These are phyloP conservation scores for Cassiopea andromeda DNA, from an alignment of 30 jellyfish, hydroid and myxozoan genomes.

Conservation along the genomic window DNA sequence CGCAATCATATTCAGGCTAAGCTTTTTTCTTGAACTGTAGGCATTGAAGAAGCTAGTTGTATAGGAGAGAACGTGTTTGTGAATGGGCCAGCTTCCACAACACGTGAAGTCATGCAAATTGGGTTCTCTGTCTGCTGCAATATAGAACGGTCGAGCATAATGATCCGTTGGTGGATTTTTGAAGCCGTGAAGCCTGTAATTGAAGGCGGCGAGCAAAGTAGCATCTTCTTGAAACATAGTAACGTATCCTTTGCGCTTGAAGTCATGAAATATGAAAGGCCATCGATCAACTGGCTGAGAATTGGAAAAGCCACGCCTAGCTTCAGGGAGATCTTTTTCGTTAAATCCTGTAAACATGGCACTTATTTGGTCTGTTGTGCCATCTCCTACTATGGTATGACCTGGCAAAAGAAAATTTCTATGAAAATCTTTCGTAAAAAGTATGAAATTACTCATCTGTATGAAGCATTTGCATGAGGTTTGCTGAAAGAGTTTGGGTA, in stretches of 20 bases:
- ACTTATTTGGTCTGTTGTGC: slow-evolving; percentile 72
- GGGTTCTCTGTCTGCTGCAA: neutral
- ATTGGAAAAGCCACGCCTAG: slow-evolving; percentile 35
- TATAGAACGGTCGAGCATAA: slow-evolving; percentile 73
- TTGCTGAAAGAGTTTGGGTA: too few relatives aligned
- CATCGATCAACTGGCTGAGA: slow-evolving; percentile 64
- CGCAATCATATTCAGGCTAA: slow-evolving; percentile 22
- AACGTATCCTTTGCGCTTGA: slow-evolving; percentile 61
- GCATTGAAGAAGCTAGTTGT: slow-evolving; percentile 11
- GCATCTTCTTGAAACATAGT: slow-evolving; percentile 72
- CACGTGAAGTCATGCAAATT: neutral
- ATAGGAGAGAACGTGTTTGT: neutral
- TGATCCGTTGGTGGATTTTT: slow-evolving; percentile 71
- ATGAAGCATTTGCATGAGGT: too few relatives aligned
- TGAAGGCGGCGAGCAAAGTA: slow-evolving; percentile 46
- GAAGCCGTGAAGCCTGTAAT: slow-evolving; percentile 79
- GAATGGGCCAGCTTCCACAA: slow-evolving; percentile 9
- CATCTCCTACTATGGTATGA: slow-evolving; percentile 72
- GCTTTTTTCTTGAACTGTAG: slow-evolving; percentile 10
- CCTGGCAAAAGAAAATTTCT: neutral
- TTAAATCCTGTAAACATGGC: slow-evolving; percentile 62
- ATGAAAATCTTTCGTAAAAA: too few relatives aligned
- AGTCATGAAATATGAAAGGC: slow-evolving; percentile 83
- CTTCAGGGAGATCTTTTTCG: slow-evolving; percentile 67
- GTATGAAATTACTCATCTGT: too few relatives aligned